Evolutionary conservation across 1,140 invertebrate species (phyloP).

Genomic region (Drosophila repletoides): DNA sequence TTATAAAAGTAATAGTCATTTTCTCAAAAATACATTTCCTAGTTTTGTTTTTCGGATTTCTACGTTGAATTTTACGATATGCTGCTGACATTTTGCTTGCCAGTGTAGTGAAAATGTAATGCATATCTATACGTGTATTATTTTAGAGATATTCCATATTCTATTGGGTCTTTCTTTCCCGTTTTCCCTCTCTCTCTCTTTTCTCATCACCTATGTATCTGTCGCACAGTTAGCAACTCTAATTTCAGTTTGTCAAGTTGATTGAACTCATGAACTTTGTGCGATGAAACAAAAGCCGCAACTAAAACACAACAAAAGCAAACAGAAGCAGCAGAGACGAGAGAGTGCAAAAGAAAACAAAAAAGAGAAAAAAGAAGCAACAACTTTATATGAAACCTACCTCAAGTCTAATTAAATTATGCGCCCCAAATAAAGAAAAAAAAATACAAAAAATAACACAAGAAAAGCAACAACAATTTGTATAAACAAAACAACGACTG

Average conservation of each 20-base stretch:
- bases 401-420: slow-evolving; percentile 65
- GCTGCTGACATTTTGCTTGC: too few relatives aligned
- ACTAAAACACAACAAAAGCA: slow-evolving; percentile 12
- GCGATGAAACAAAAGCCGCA: slow-evolving; percentile 12
- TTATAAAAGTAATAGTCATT: too few relatives aligned
- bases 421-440: slow-evolving; percentile 24
- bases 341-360: not conserved
- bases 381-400: slow-evolving; percentile 46
- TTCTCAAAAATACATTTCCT: too few relatives aligned
- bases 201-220: not conserved
- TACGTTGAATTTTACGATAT: too few relatives aligned
- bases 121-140: too few relatives aligned
- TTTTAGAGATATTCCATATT: too few relatives aligned
- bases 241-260: slow-evolving; percentile 57
- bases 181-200: not conserved
- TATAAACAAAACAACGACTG: slow-evolving; percentile 4
- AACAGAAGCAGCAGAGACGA: slow-evolving; percentile 1
- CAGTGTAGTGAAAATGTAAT: too few relatives aligned
- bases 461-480: not conserved
- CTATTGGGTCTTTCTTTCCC: too few relatives aligned
- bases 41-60: too few relatives aligned
- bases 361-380: slow-evolving; percentile 5
- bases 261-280: slow-evolving; percentile 65
- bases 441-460: slow-evolving; percentile 22
- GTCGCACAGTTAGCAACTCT: slow-evolving; percentile 24